Conservation (phyloP, 1,140 invertebrate species). For the Laupala kohalensis region DNA sequence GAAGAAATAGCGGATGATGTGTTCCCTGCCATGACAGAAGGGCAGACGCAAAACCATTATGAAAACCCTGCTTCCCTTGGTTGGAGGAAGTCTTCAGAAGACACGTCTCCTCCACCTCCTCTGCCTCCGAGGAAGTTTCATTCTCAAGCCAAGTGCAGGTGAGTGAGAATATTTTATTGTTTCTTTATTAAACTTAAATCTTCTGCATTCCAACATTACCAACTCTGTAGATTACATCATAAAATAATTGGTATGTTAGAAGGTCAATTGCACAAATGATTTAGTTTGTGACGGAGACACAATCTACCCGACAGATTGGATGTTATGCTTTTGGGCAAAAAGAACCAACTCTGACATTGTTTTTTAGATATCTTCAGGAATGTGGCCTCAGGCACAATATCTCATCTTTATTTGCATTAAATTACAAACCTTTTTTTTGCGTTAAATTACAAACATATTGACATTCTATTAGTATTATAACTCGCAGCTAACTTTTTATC, state of each 20-base stretch:
- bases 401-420: too few relatives aligned
- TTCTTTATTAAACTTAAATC: background rate
- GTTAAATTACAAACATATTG: too few relatives aligned
- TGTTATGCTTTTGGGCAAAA: too few relatives aligned
- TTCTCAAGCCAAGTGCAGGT: background rate
- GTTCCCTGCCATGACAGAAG: conserved; percentile 12
- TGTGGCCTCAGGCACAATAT: too few relatives aligned
- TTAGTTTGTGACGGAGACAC: too few relatives aligned
- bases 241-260: background rate
- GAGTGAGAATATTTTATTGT: background rate
- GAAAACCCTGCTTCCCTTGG: conserved; percentile 8
- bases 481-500: too few relatives aligned
- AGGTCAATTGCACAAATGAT: background rate
- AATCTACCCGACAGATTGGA: background rate
- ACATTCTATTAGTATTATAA: too few relatives aligned
- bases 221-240: background rate
- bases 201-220: too few relatives aligned
- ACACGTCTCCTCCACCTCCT: conserved; percentile 25
- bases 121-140: conserved; percentile 26
- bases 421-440: too few relatives aligned
- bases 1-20: conserved; percentile 33
- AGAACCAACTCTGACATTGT: too few relatives aligned
- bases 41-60: conserved; percentile 19
- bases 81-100: conserved; percentile 19
- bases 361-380: too few relatives aligned